phyloP scores from a whole-genome alignment of 2,888 invertebrate genomes.

The Sesia bembeciformis region DNA sequence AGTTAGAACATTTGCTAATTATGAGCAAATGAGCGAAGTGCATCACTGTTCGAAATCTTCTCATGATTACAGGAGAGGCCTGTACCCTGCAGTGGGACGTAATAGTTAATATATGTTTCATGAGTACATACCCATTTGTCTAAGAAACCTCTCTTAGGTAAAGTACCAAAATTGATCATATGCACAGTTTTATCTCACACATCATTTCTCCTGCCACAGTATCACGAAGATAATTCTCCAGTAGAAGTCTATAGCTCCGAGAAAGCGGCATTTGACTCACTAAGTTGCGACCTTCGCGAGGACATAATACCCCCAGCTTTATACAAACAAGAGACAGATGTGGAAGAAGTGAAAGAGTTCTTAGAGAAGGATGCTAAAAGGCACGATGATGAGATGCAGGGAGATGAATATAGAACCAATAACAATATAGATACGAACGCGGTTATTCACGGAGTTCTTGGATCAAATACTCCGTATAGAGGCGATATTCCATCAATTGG shows the following conservation, averaged over 20 bases:
- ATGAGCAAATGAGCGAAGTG: too few species aligned
- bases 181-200: too few species aligned
- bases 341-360: conserved; percentile 52
- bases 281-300: conserved; percentile 53
- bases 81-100: too few species aligned
- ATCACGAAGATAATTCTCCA: conserved; percentile 74
- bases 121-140: too few species aligned
- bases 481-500: conserved; percentile 60
- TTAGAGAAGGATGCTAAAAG: conserved; percentile 46
- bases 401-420: conserved; percentile 47
- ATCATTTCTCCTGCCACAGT: conserved; percentile 38
- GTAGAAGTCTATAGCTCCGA: conserved; percentile 70
- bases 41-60: too few species aligned
- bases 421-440: conserved; percentile 37
- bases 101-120: too few species aligned
- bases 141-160: too few species aligned
- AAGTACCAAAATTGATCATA: too few species aligned
- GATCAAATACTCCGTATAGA: conserved; percentile 30
- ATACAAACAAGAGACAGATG: conserved; percentile 40
- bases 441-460: conserved; percentile 22
- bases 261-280: conserved; percentile 59
- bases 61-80: too few species aligned
- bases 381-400: conserved; percentile 55
- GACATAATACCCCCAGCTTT: conserved; percentile 36
- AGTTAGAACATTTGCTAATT: too few species aligned